Conservation (phyloP, 2,797 vertebrate species). For the Myoxocephalus aenaeus region DNA sequence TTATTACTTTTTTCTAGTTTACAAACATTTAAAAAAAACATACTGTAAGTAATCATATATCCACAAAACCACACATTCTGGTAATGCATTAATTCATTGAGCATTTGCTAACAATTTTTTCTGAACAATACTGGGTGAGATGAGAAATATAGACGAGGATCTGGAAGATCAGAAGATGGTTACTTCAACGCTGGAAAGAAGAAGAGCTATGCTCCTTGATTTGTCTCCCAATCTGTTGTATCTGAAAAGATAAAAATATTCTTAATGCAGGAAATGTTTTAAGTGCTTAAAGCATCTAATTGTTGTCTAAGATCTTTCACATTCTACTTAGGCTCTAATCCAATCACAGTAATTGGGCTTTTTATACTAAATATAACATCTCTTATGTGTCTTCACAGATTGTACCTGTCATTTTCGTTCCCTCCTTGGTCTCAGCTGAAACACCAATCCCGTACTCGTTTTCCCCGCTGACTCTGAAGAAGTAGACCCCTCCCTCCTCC, state of each 20-base stretch:
- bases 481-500: conserved; percentile 95
- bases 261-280: not conserved
- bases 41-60: not conserved
- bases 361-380: not conserved
- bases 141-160: conserved; percentile 14
- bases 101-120: not conserved
- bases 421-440: conserved; percentile 93
- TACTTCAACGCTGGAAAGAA: not conserved
- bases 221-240: conserved; percentile 72
- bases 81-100: not conserved
- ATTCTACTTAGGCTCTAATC: not conserved
- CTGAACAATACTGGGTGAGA: not conserved
- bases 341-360: accelerated
- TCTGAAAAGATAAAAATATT: conserved; percentile 60
- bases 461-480: conserved; percentile 95
- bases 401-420: conserved; percentile 95
- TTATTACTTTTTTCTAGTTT: not conserved
- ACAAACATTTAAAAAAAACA: conserved; percentile 24
- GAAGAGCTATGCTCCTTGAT: conserved; percentile 61
- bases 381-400: conserved; percentile 6
- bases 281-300: not conserved
- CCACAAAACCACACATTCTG: conserved; percentile 10
- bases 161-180: conserved; percentile 17
- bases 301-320: not conserved
- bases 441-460: conserved; percentile 94